phyloP scores from a whole-genome alignment of 2,888 invertebrate species.

The Tinea pellionella region DNA sequence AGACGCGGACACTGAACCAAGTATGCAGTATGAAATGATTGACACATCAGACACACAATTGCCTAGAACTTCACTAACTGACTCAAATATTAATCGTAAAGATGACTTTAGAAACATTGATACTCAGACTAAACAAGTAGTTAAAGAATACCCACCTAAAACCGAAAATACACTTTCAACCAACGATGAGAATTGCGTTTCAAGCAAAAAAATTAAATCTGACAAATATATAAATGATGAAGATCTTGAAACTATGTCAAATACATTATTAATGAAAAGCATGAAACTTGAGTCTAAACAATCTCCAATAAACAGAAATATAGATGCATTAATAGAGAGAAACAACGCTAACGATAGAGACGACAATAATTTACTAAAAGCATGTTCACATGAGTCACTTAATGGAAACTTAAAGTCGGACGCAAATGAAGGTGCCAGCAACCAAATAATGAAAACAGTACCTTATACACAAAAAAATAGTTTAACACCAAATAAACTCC shows the following conservation, averaged over 20 bases:
- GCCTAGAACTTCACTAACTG: neutral
- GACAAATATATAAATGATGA: constrained; percentile 14
- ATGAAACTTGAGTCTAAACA: constrained; percentile 13
- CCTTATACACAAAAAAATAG: neutral
- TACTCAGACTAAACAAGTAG: too few species aligned
- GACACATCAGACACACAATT: neutral
- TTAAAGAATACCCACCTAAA: neutral
- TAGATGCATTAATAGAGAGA: too few species aligned
- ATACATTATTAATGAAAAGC: constrained; percentile 32
- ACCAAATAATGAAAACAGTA: neutral
- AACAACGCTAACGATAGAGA: neutral
- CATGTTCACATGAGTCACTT: neutral
- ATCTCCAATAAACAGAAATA: too few species aligned
- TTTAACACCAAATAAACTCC: neutral
- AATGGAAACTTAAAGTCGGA: neutral
- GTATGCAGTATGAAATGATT: neutral
- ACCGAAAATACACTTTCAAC: neutral
- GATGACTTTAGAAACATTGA: too few species aligned
- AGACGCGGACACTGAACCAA: neutral
- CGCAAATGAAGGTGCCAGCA: neutral
- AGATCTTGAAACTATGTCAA: constrained; percentile 44
- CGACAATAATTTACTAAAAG: neutral
- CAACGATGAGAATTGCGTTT: neutral
- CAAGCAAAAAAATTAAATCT: neutral
- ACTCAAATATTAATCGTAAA: too few species aligned